These are phyloP conservation scores for Phylloscopus trochilus DNA, from an alignment of 2,113 vertebrate genomes.

Conservation along the genomic window DNA sequence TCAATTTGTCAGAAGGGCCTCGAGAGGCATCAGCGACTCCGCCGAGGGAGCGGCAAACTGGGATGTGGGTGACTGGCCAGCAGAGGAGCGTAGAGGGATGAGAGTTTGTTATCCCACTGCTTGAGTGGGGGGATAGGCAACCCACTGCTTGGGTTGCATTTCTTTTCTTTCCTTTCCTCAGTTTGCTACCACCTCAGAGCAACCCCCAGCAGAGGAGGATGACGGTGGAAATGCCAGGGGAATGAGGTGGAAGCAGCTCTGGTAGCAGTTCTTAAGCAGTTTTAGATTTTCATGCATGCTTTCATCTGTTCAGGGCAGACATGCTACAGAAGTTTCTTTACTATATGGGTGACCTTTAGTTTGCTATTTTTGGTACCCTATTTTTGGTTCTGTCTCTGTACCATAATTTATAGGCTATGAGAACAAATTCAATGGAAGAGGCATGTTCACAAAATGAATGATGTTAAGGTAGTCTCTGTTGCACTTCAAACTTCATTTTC, in stretches of 20 bases:
- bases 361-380: background rate
- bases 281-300: background rate
- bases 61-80: background rate
- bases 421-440: background rate
- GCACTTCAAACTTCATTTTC: background rate
- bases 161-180: fast-evolving
- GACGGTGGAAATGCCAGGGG: background rate
- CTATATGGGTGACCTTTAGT: background rate
- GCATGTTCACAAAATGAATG: background rate
- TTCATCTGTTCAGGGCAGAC: slow-evolving; percentile 18
- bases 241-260: background rate
- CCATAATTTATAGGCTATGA: background rate
- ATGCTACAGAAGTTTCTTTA: background rate
- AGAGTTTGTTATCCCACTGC: background rate
- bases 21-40: fast-evolving
- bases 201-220: background rate
- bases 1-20: background rate
- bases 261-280: background rate
- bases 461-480: background rate
- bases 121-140: too few relatives aligned
- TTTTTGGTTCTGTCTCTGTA: background rate
- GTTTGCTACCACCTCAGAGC: background rate
- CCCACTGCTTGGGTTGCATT: background rate
- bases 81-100: background rate
- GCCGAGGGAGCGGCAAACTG: background rate